Conservation (phyloP, 2,888 invertebrate genomes). For the Leptopilina drosophilae region DNA sequence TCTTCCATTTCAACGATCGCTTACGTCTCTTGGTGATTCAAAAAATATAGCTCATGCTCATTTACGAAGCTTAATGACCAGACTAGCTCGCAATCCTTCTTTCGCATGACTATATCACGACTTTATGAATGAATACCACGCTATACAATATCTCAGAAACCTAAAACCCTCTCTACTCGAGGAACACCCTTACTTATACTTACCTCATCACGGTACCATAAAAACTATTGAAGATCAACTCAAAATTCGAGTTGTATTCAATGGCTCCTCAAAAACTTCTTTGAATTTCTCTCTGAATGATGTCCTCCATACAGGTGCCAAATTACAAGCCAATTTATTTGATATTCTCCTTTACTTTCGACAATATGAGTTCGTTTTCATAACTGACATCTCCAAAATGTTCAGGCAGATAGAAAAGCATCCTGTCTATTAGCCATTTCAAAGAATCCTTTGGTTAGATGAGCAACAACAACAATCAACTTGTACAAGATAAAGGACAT, state of each 20-base stretch:
- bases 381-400: too few species aligned
- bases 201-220: not conserved
- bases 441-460: too few species aligned
- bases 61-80: too few species aligned
- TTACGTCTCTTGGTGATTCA: too few species aligned
- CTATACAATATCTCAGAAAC: not conserved
- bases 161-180: not conserved
- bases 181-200: not conserved
- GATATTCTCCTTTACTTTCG: not conserved
- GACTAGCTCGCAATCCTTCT: too few species aligned
- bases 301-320: not conserved
- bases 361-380: too few species aligned
- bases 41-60: too few species aligned
- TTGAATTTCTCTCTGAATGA: not conserved
- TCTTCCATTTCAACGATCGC: too few species aligned
- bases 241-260: not conserved
- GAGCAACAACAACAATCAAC: too few species aligned
- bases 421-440: too few species aligned
- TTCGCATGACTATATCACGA: not conserved
- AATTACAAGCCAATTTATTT: not conserved
- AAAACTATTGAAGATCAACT: not conserved
- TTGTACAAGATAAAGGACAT: too few species aligned
- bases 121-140: not conserved
- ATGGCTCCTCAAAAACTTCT: conserved; percentile 21
- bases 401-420: too few species aligned